Conservation (phyloP, 2,888 invertebrate genomes). For the Euzetes globulus region DNA sequence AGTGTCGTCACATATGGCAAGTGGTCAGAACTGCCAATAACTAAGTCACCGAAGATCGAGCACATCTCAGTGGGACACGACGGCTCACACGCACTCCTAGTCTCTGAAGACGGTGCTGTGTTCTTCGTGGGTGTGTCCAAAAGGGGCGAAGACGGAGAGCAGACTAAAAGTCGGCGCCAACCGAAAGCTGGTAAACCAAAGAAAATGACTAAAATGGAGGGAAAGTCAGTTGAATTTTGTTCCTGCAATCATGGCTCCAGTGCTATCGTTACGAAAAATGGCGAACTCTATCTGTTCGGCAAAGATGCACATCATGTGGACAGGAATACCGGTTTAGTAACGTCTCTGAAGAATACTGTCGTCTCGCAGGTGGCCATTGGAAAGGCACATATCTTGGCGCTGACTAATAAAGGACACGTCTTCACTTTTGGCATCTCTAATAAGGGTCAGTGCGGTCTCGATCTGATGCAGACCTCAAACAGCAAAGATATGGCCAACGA, state of each 20-base stretch:
- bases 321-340: constrained; percentile 61
- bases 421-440: constrained; percentile 96
- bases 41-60: constrained; percentile 63
- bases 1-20: constrained; percentile 46
- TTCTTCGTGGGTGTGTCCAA: constrained; percentile 78
- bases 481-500: constrained; percentile 21
- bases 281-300: constrained; percentile 84
- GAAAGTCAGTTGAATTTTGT: constrained; percentile 68
- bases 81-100: constrained; percentile 77
- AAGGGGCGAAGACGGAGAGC: constrained; percentile 88
- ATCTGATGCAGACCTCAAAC: constrained; percentile 3
- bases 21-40: constrained; percentile 54
- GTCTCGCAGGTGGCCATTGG: constrained; percentile 74
- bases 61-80: constrained; percentile 88
- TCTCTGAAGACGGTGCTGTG: constrained; percentile 87
- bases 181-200: constrained; percentile 87
- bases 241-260: constrained; percentile 93
- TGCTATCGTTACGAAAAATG: constrained; percentile 81
- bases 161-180: constrained; percentile 61
- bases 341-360: constrained; percentile 62
- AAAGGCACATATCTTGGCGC: constrained; percentile 87
- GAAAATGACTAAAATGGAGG: constrained; percentile 81
- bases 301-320: constrained; percentile 78
- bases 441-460: constrained; percentile 83
- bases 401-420: constrained; percentile 78